These are phyloP conservation scores for Serinus canaria DNA, from an alignment of 2,113 vertebrate genomes.

Conservation along the genomic window DNA sequence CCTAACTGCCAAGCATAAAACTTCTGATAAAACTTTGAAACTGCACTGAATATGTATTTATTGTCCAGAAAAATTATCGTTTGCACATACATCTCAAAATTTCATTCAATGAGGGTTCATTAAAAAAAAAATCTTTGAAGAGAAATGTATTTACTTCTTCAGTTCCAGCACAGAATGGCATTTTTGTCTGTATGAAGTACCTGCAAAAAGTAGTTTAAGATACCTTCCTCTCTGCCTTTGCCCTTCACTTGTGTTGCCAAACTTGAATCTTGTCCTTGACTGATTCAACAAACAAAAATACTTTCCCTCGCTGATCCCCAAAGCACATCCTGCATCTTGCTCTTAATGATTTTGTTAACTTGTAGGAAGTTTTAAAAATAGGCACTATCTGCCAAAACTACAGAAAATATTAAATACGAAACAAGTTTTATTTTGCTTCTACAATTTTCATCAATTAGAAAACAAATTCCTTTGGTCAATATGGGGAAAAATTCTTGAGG, in stretches of 20 bases:
- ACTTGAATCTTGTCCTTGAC: neutral
- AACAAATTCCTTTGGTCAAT: neutral
- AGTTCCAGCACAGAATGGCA: neutral
- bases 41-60: neutral
- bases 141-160: neutral
- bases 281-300: neutral
- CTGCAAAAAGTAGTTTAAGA: neutral
- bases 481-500: neutral
- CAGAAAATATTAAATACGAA: neutral
- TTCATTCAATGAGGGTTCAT: neutral
- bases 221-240: neutral
- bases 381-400: neutral
- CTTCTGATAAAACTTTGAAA: neutral
- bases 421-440: neutral
- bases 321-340: neutral
- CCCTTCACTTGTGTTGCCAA: neutral
- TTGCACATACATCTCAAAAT: neutral
- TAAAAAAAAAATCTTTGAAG: neutral
- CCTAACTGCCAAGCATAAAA: neutral
- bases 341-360: neutral
- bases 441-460: neutral
- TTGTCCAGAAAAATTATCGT: neutral
- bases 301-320: neutral
- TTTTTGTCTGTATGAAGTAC: neutral
- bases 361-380: neutral